phyloP scores from a whole-genome alignment of 1,140 invertebrate species.

The Venturia canescens region DNA sequence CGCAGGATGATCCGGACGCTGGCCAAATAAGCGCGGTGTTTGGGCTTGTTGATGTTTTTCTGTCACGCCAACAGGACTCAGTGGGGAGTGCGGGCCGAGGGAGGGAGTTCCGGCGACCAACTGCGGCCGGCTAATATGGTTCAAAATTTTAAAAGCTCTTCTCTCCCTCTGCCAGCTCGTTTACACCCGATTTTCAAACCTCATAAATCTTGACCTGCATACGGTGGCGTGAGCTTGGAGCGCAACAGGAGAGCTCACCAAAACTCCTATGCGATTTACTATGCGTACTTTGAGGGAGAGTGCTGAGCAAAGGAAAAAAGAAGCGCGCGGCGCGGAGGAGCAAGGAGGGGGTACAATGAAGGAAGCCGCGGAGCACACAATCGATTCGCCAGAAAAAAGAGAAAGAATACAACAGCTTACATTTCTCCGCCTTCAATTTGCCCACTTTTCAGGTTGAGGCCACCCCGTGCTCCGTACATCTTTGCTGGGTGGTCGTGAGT shows the following conservation, averaged over 20 bases:
- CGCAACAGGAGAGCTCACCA: constrained; percentile 28
- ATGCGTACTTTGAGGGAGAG: constrained; percentile 11
- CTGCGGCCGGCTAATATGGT: not conserved
- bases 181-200: constrained; percentile 43
- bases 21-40: constrained; percentile 38
- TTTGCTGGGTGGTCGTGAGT: constrained; percentile 44
- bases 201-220: constrained; percentile 40
- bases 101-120: not conserved
- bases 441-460: constrained; percentile 41
- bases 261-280: constrained; percentile 32
- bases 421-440: constrained; percentile 46
- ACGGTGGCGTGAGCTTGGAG: not conserved
- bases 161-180: constrained; percentile 31
- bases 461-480: constrained; percentile 35
- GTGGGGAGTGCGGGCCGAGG: not conserved
- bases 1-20: constrained; percentile 14
- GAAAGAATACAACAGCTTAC: constrained; percentile 31
- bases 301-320: not conserved
- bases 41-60: constrained; percentile 42
- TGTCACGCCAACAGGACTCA: constrained; percentile 21
- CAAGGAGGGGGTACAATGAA: not conserved
- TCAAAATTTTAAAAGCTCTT: constrained; percentile 13
- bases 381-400: constrained; percentile 41
- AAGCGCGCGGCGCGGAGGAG: not conserved
- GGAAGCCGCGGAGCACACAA: constrained; percentile 38